Conservation (phyloP, 2,113 vertebrate species). For the Meriones unguiculatus region DNA sequence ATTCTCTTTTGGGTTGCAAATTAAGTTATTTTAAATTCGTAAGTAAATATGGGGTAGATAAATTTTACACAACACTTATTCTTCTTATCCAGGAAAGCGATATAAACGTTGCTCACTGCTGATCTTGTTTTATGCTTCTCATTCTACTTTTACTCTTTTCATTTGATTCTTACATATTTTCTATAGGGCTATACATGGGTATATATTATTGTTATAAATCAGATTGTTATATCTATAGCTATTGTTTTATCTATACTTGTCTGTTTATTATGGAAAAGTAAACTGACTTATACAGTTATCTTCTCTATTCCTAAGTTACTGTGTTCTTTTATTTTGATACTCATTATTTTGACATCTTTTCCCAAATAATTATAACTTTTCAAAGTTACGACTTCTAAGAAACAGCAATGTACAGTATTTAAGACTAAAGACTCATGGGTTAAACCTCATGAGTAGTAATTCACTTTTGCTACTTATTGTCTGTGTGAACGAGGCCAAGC, state of each 20-base stretch:
- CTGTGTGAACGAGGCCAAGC: background rate
- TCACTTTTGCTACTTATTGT: background rate
- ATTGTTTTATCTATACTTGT: background rate
- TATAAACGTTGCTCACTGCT: background rate
- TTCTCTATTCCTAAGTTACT: background rate
- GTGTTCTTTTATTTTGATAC: background rate
- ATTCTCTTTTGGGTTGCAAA: background rate
- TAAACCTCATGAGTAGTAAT: background rate
- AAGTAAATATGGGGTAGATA: background rate
- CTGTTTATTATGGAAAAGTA: background rate
- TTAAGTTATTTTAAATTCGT: background rate
- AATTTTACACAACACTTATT: background rate
- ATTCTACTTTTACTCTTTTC: conserved; percentile 17
- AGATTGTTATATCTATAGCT: background rate
- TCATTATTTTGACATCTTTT: background rate
- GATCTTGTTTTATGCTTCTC: conserved; percentile 21
- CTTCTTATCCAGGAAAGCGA: background rate
- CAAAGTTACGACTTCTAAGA: background rate
- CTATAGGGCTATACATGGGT: background rate
- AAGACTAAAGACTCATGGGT: background rate
- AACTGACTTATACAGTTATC: background rate
- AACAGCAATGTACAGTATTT: background rate
- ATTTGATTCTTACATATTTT: background rate
- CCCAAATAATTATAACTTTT: background rate
- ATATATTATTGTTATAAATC: background rate